phyloP scores from a whole-genome alignment of 2,113 vertebrate genomes.

The Corythaixoides concolor region DNA sequence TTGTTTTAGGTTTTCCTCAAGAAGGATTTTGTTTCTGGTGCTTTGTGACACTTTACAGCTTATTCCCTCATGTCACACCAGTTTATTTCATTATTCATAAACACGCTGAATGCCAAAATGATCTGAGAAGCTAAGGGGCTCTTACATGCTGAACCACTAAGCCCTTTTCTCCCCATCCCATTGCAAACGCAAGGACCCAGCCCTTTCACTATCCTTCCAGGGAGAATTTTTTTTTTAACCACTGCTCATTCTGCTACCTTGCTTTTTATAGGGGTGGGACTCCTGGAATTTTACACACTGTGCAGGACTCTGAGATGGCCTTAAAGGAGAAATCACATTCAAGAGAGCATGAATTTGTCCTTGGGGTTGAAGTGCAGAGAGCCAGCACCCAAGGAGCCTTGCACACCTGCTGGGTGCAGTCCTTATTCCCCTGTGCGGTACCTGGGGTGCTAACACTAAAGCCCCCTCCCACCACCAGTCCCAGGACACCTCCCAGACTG shows the following conservation, averaged over 20 bases:
- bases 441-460: neutral
- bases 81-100: constrained; percentile 81
- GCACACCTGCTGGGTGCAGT: neutral
- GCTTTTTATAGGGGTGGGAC: neutral
- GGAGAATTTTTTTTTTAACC: neutral
- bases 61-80: constrained; percentile 75
- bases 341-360: neutral
- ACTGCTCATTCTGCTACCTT: neutral
- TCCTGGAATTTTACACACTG: neutral
- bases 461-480: neutral
- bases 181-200: neutral
- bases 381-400: neutral
- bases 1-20: constrained; percentile 80
- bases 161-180: constrained; percentile 4
- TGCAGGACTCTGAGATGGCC: neutral
- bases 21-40: constrained; percentile 80
- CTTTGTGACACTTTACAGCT: constrained; percentile 80
- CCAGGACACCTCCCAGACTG: fast-evolving
- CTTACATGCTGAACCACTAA: constrained; percentile 63
- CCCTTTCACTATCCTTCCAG: neutral
- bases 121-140: constrained; percentile 60
- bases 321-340: neutral
- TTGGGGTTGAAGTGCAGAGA: neutral
- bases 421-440: neutral
- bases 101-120: constrained; percentile 68